Evolutionary conservation across 2,888 invertebrate genomes (phyloP).

Genomic region (Tenthredo mesomela): DNA sequence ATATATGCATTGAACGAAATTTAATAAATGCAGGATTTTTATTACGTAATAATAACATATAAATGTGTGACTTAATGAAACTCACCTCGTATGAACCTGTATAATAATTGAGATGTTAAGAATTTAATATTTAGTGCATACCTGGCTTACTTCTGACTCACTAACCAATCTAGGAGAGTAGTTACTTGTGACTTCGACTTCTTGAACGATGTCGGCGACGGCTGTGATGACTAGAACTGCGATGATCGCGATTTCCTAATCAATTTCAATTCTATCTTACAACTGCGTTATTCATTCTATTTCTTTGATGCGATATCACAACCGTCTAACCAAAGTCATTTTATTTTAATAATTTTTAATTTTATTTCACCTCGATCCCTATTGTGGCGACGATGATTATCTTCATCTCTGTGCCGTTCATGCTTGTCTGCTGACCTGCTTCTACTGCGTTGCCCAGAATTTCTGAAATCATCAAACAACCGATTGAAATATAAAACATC

Average conservation of each 20-base stretch:
- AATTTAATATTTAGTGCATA: constrained; percentile 76
- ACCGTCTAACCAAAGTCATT: too few relatives aligned
- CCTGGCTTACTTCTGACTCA: constrained; percentile 77
- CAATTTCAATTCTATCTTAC: constrained; percentile 34
- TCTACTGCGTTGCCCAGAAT: constrained; percentile 72
- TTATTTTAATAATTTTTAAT: too few relatives aligned
- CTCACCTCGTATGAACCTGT: constrained; percentile 77
- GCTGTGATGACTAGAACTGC: constrained; percentile 73
- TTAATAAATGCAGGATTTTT: constrained; percentile 34
- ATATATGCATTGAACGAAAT: constrained; percentile 5
- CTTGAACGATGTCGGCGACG: constrained; percentile 76
- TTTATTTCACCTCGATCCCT: constrained; percentile 76
- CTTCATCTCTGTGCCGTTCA: constrained; percentile 75
- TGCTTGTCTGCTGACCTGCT: constrained; percentile 75
- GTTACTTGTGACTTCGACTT: constrained; percentile 78
- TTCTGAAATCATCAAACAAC: constrained; percentile 62
- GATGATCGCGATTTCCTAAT: constrained; percentile 73
- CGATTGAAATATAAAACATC: not conserved
- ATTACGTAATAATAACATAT: constrained; percentile 65
- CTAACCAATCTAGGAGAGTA: constrained; percentile 78
- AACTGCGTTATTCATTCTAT: not conserved
- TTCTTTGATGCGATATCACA: not conserved
- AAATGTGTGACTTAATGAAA: constrained; percentile 75
- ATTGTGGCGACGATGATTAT: constrained; percentile 73
- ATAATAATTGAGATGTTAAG: constrained; percentile 77